phyloP scores from a whole-genome alignment of 2,113 vertebrate species.

The Kobus ellipsiprymnus region DNA sequence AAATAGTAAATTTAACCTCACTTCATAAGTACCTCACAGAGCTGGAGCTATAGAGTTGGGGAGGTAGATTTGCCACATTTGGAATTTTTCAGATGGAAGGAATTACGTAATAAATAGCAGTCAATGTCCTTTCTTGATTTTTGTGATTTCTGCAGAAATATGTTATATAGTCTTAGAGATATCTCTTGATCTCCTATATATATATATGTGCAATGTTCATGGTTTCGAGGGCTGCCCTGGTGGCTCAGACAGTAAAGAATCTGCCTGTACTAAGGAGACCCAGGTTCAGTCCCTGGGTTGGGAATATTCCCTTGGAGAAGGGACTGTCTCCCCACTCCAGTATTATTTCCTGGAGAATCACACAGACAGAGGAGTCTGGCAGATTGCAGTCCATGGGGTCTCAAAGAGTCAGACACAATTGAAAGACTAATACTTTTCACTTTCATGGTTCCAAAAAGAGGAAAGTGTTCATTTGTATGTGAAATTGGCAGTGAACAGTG shows the following conservation, averaged over 20 bases:
- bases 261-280: not conserved
- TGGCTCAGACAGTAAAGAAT: not conserved
- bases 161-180: not conserved
- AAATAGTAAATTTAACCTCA: not conserved
- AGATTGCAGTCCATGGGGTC: not conserved
- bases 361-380: not conserved
- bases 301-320: not conserved
- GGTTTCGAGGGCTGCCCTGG: not conserved
- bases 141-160: not conserved
- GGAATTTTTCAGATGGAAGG: not conserved
- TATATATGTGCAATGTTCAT: not conserved
- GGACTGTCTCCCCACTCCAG: not conserved
- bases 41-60: not conserved
- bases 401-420: accelerated
- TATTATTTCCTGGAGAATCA: not conserved
- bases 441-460: not conserved
- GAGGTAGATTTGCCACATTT: not conserved
- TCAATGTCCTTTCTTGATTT: not conserved
- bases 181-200: not conserved
- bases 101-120: not conserved
- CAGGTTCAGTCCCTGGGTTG: not conserved
- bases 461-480: not conserved
- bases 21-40: not conserved
- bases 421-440: not conserved
- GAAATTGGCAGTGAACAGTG: not conserved